phyloP scores from a whole-genome alignment of 2,888 invertebrate genomes.

The Cataglyphis livida region DNA sequence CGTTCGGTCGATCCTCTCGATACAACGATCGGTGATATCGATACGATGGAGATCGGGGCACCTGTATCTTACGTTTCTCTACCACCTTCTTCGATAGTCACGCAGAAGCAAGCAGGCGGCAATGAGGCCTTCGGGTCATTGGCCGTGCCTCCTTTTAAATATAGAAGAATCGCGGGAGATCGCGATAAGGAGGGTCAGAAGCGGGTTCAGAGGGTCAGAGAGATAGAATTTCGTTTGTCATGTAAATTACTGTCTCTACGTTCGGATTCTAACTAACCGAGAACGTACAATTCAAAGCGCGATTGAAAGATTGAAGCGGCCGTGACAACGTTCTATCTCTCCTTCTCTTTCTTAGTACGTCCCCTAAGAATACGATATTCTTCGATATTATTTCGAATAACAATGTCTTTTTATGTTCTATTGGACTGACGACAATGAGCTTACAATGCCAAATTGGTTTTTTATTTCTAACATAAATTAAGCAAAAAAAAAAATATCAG shows the following conservation, averaged over 20 bases:
- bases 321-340: conserved; percentile 14
- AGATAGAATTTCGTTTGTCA: conserved; percentile 83
- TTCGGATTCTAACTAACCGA: conserved; percentile 71
- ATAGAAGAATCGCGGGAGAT: conserved; percentile 84
- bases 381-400: conserved; percentile 62
- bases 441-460: neutral
- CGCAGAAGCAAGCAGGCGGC: conserved; percentile 57
- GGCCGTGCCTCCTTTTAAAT: conserved; percentile 82
- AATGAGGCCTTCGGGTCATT: conserved; percentile 76
- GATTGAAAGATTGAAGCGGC: conserved; percentile 63
- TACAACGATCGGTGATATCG: conserved; percentile 84
- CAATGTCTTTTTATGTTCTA: conserved; percentile 48
- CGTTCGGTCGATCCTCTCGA: conserved; percentile 80
- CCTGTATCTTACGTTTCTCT: conserved; percentile 83
- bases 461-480: neutral
- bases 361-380: conserved; percentile 30
- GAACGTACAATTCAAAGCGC: conserved; percentile 62
- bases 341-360: neutral
- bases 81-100: conserved; percentile 62
- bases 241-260: conserved; percentile 83
- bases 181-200: conserved; percentile 82
- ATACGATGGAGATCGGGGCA: conserved; percentile 82
- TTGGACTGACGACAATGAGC: neutral
- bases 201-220: conserved; percentile 75
- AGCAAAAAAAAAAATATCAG: neutral